A percentile compares a stretch with the other conserved stretches of the same genome.
phyloP scores from a whole-genome alignment of 2,797 vertebrate genomes.

The Bryconaethiops microstoma region DNA sequence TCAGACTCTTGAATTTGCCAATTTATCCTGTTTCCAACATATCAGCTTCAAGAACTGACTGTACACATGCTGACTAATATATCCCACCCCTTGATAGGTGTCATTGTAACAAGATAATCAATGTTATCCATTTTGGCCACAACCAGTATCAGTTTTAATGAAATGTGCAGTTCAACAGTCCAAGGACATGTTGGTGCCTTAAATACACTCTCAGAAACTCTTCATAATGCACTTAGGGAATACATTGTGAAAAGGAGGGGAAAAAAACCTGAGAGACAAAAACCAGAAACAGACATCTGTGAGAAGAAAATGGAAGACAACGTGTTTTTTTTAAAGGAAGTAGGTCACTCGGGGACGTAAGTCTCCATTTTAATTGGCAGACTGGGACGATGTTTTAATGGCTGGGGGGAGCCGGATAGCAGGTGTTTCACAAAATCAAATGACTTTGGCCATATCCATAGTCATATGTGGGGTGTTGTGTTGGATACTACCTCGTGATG shows the following conservation, averaged over 20 bases:
- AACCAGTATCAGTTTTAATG: neutral
- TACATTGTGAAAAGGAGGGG: neutral
- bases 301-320: neutral
- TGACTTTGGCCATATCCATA: slow-evolving; percentile 38
- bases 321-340: slow-evolving; percentile 10
- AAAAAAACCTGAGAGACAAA: neutral
- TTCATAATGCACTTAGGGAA: neutral
- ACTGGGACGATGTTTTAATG: slow-evolving; percentile 3
- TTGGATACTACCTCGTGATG: slow-evolving; percentile 38
- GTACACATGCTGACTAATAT: too few relatives aligned
- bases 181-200: neutral
- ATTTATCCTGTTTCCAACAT: too few relatives aligned
- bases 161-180: neutral
- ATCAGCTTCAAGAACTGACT: too few relatives aligned
- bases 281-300: slow-evolving; percentile 1
- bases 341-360: slow-evolving; percentile 16
- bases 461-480: slow-evolving; percentile 15
- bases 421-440: slow-evolving; percentile 52
- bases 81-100: too few relatives aligned
- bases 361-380: slow-evolving; percentile 15
- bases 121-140: too few relatives aligned
- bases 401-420: neutral
- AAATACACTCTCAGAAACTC: neutral
- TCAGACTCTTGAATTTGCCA: too few relatives aligned
- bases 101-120: too few relatives aligned